A percentile compares a stretch with the other conserved stretches of the same genome.
Conservation (phyloP, 2,113 vertebrate genomes). For the Oriolus oriolus region DNA sequence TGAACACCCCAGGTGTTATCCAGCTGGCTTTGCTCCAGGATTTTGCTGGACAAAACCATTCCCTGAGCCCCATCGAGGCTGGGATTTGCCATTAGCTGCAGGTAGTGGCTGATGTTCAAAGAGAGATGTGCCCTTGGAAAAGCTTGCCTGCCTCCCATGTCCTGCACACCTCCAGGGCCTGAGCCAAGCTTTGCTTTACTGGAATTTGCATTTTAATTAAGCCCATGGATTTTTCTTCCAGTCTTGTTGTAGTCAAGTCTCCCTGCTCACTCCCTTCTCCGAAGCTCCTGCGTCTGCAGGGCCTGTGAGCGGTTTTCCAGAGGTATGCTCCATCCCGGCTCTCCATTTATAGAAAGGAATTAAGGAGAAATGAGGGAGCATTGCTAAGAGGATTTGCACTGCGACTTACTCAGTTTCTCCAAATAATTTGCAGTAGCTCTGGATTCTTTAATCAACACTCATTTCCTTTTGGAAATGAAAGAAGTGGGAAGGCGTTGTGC, state of each 20-base stretch:
- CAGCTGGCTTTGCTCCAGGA: not conserved
- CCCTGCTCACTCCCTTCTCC: not conserved
- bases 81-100: not conserved
- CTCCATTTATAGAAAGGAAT: slow-evolving; percentile 56
- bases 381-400: slow-evolving; percentile 48
- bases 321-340: not conserved
- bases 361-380: slow-evolving; percentile 36
- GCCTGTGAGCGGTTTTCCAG: not conserved
- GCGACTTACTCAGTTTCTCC: slow-evolving; percentile 36
- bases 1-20: not conserved
- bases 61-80: fast-evolving
- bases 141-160: fast-evolving
- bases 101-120: not conserved
- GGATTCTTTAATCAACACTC: slow-evolving; percentile 35
- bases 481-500: not conserved
- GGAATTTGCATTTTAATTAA: not conserved
- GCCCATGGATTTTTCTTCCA: not conserved
- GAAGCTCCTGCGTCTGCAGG: not conserved
- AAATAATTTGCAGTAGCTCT: slow-evolving; percentile 20
- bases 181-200: not conserved
- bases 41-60: not conserved
- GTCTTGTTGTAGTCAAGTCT: not conserved
- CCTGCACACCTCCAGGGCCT: not conserved
- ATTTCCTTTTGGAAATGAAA: slow-evolving; percentile 41
- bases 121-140: not conserved